Percentiles rank a stretch among this genome's conserved stretches.
phyloP scores from a whole-genome alignment of 2,113 vertebrate genomes.

The Planiliza haematocheilus region DNA sequence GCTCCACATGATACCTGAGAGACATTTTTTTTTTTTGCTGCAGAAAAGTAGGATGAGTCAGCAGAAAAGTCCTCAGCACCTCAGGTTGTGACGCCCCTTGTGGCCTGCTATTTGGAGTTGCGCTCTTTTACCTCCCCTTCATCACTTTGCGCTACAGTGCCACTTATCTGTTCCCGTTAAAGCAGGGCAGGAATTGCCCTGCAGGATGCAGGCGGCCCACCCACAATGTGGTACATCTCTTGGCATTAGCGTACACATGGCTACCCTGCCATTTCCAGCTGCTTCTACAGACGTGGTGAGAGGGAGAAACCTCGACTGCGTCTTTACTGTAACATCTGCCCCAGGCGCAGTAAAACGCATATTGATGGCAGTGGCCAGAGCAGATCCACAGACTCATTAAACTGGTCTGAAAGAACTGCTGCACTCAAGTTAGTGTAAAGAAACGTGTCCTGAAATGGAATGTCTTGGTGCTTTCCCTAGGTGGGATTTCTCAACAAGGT shows the following conservation, averaged over 20 bases:
- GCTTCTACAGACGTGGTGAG: slow-evolving; percentile 49
- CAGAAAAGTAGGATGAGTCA: slow-evolving; percentile 50
- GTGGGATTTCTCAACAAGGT: background rate
- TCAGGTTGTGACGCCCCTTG: slow-evolving; percentile 43
- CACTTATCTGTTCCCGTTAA: slow-evolving; percentile 82
- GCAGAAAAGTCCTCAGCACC: slow-evolving; percentile 49
- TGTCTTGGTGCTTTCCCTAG: background rate
- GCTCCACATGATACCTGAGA: slow-evolving; percentile 25
- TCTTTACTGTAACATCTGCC: slow-evolving; percentile 67
- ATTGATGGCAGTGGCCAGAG: slow-evolving; percentile 24
- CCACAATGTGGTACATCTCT: slow-evolving; percentile 72
- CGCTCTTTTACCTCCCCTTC: slow-evolving; percentile 44
- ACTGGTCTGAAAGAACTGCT: slow-evolving; percentile 5
- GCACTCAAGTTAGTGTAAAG: background rate
- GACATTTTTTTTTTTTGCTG: slow-evolving; percentile 19
- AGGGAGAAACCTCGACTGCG: slow-evolving; percentile 32
- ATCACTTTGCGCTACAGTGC: slow-evolving; percentile 66
- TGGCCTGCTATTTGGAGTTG: slow-evolving; percentile 58
- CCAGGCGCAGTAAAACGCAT: slow-evolving; percentile 27
- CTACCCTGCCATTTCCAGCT: slow-evolving; percentile 64
- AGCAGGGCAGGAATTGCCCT: slow-evolving; percentile 76
- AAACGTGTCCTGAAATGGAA: background rate
- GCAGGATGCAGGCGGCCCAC: slow-evolving; percentile 76
- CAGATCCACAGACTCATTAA: background rate
- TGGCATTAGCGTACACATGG: slow-evolving; percentile 65